Conservation (phyloP, 1,140 invertebrate genomes). For the Macrosteles quadrilineatus region DNA sequence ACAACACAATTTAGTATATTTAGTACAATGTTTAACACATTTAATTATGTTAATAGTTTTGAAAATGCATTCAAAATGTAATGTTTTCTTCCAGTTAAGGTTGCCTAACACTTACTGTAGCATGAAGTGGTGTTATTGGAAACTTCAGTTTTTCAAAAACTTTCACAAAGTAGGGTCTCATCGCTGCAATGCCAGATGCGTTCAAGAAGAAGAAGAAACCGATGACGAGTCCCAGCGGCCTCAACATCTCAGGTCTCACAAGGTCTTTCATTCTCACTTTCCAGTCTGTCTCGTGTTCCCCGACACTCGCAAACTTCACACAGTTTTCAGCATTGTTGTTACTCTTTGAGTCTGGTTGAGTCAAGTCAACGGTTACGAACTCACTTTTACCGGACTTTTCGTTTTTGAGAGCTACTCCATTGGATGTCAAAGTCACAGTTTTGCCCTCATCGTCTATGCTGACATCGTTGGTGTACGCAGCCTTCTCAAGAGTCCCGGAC, state of each 20-base stretch:
- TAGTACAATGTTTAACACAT: too few species aligned
- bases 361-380: conserved; percentile 23
- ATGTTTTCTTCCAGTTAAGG: too few species aligned
- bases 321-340: conserved; percentile 17
- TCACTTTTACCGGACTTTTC: conserved; percentile 28
- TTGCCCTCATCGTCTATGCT: conserved; percentile 18
- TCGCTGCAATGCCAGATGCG: conserved; percentile 54
- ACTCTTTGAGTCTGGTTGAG: neutral
- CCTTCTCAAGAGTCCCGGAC: neutral
- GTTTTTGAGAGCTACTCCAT: neutral
- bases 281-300: conserved; percentile 23
- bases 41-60: too few species aligned
- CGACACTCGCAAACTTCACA: neutral
- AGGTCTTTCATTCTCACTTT: conserved; percentile 47
- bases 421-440: neutral
- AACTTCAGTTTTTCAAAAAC: conserved; percentile 54
- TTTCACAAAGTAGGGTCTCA: conserved; percentile 62
- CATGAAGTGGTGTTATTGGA: conserved; percentile 51
- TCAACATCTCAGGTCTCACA: conserved; percentile 53
- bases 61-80: too few species aligned
- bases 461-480: conserved; percentile 20
- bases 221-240: conserved; percentile 53
- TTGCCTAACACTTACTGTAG: conserved; percentile 50
- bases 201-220: conserved; percentile 56
- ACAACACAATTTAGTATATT: too few species aligned